Evolutionary conservation across 2,888 invertebrate species (phyloP), one percentile per base, ranked within the genome.

Genomic region (Pseudolycoriella hygida): DNA sequence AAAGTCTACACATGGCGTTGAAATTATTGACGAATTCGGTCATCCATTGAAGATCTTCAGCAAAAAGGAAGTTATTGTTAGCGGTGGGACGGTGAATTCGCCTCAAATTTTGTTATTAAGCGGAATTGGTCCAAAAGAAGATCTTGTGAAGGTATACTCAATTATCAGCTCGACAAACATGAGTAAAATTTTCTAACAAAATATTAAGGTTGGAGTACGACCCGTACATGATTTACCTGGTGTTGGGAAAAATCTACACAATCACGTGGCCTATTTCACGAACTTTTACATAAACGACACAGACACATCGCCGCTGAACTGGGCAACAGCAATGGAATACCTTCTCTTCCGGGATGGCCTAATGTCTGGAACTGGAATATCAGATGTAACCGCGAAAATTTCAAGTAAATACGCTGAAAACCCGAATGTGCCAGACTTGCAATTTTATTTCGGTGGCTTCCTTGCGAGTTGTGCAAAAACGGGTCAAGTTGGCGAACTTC

Each of bases 311-410:
- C 80, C 87, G 0, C 70, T 88, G n/a, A 88, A 88, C 64, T 88
- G 87, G 87, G 87, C 87, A 15, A 87, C 87, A 0, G 87, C 87
- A 2, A 88, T 88, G 85, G 89, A 89, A 60, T 89, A 88, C 55
- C 64, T 89, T 20, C 71, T 89, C 11, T 87, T 88, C 65, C 73
- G 88, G 46, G 88, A 89, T 60, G 88, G 87, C 2, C 70, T 88
- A 0, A 87, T 89, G 86, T 85, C 87, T 12, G 88, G 88, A 17
- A 88, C 87, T 38, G 88, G 88, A 11, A 75, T 86, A 58, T 80
- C 83, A 0, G 89, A 89, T 66, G 87, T 87, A 4, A 85, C 89
- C 0, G 89, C 77, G 0, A 81, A 87, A 64, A 69, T 89, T 44
- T 78, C 85, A 57, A 77, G 85, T 0, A 84, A 80, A 57, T 87